Evolutionary conservation across 1,140 invertebrate genomes (phyloP).

Genomic region (Aphis craccivora): DNA sequence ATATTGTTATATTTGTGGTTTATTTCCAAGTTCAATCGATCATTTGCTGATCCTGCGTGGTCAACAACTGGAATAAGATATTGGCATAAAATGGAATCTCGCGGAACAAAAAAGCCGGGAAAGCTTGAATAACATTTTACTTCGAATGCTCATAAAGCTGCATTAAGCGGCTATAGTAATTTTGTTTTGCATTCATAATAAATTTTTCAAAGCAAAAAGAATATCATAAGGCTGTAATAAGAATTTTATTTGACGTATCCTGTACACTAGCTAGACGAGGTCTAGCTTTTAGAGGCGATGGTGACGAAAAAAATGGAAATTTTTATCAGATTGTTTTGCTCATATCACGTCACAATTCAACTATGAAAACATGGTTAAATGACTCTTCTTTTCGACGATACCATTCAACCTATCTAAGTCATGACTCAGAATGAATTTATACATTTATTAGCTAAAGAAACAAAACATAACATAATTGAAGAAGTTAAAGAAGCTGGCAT

Average conservation of each 20-base stretch:
- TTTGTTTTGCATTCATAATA: not conserved
- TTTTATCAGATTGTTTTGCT: slow-evolving; percentile 36
- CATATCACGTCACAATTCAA: slow-evolving; percentile 2
- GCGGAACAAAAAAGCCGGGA: not conserved
- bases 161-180: not conserved
- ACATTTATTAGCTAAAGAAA: not conserved
- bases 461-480: not conserved
- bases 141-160: not conserved
- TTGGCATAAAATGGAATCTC: slow-evolving; percentile 44
- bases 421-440: slow-evolving; percentile 52
- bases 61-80: not conserved
- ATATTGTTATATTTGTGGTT: slow-evolving; percentile 11
- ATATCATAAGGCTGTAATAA: slow-evolving; percentile 11
- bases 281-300: slow-evolving; percentile 31
- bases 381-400: not conserved
- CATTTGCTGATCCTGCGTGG: not conserved
- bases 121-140: not conserved
- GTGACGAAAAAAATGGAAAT: slow-evolving; percentile 14
- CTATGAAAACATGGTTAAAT: slow-evolving; percentile 29
- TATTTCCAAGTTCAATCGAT: slow-evolving; percentile 17
- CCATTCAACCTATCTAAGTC: slow-evolving; percentile 45
- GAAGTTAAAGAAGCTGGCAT: slow-evolving; percentile 31
- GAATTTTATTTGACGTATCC: not conserved
- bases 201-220: not conserved
- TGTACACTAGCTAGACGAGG: not conserved